These are phyloP conservation scores for Bombylius discolor DNA, from an alignment of 2,888 invertebrate species.

Conservation along the genomic window DNA sequence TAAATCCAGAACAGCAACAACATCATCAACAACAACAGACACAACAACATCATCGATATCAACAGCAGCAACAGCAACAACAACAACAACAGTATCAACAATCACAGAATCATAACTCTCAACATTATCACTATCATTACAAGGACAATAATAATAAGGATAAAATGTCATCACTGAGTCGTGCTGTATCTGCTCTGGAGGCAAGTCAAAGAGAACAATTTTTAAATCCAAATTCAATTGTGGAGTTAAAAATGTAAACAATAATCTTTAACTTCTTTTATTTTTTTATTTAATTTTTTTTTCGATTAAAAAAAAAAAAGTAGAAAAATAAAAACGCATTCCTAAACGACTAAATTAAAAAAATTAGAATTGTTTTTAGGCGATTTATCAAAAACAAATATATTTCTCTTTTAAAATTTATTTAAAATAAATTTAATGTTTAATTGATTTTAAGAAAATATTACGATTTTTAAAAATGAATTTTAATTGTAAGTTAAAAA, in stretches of 20 bases:
- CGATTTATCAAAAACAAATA: too few species aligned
- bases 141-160: slow-evolving; percentile 21
- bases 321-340: too few species aligned
- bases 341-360: too few species aligned
- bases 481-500: too few species aligned
- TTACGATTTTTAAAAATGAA: too few species aligned
- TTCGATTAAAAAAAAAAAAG: too few species aligned
- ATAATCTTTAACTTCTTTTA: background rate
- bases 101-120: slow-evolving; percentile 1
- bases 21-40: slow-evolving; percentile 15
- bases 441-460: too few species aligned
- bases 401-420: too few species aligned
- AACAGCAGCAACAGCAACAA: slow-evolving; percentile 8
- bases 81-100: slow-evolving; percentile 12
- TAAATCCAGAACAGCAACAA: slow-evolving; percentile 22
- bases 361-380: too few species aligned
- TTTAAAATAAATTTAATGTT: too few species aligned
- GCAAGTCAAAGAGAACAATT: slow-evolving; percentile 36
- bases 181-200: slow-evolving; percentile 34
- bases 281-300: too few species aligned
- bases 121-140: slow-evolving; percentile 13
- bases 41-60: slow-evolving; percentile 4
- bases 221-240: slow-evolving; percentile 36
- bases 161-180: slow-evolving; percentile 28
- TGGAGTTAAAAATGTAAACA: slow-evolving; percentile 37